A percentile compares a stretch with the other conserved stretches of the same genome.
These are phyloP conservation scores for Lysandra bellargus DNA, from an alignment of 2,888 invertebrate genomes.

Conservation along the genomic window DNA sequence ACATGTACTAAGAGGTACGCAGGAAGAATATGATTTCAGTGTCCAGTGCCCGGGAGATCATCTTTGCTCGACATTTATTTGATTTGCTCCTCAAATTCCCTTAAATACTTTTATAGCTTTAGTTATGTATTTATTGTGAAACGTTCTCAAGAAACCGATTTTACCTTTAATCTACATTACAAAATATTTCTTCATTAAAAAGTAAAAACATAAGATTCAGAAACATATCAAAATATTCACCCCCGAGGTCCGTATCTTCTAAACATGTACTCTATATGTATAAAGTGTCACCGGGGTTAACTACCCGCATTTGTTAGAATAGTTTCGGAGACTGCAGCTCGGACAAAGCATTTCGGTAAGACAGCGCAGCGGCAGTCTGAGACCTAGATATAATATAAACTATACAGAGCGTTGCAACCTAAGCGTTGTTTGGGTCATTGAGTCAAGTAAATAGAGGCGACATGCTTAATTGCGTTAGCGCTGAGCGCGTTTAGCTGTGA, in stretches of 20 bases:
- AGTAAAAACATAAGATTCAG: not conserved
- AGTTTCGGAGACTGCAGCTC: not conserved
- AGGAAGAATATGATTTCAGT: not conserved
- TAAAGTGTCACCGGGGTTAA: not conserved
- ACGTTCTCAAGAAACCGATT: not conserved
- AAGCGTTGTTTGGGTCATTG: slow-evolving; percentile 21
- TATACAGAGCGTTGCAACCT: slow-evolving; percentile 6
- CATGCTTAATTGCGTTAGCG: slow-evolving; percentile 9
- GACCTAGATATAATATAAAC: not conserved
- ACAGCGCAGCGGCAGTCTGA: not conserved
- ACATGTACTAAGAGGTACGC: not conserved
- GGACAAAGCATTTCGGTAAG: slow-evolving; percentile 5
- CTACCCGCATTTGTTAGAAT: not conserved
- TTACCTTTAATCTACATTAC: not conserved
- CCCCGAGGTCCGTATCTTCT: not conserved
- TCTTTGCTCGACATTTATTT: too few relatives aligned
- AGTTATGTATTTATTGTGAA: too few relatives aligned
- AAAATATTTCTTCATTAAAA: not conserved
- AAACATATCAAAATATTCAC: too few relatives aligned
- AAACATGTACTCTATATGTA: not conserved
- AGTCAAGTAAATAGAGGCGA: slow-evolving; percentile 27
- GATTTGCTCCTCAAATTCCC: too few relatives aligned
- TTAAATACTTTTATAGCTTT: too few relatives aligned
- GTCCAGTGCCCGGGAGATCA: not conserved
- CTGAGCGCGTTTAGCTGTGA: slow-evolving; percentile 8